Base-by-base conservation (phyloP, 2,113 vertebrate species). In the Prolemur simus region DNA sequence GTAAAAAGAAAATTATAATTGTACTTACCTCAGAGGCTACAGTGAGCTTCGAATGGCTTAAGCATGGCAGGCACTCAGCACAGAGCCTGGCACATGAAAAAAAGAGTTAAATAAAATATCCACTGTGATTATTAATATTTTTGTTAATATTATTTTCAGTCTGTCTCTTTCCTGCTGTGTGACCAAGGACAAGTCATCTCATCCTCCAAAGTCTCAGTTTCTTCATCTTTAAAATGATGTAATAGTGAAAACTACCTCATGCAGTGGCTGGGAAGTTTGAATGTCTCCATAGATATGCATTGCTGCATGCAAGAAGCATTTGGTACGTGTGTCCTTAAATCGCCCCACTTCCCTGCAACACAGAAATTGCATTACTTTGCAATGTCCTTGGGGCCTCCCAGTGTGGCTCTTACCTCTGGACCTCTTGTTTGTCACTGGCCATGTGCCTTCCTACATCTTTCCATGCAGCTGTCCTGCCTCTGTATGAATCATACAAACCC, bases 191-290 rank as follows among this genome's bases (percentile, higher is more conserved):
- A 32, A 17, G 6, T 83, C 58, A 60, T 47, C 63, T 20, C 34
- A 71, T 12, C 27, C 37, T 3, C 52, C 32, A 20, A 32, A 73
- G 39, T 13, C 74, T 87, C 58, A 15, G 7, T 37, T 60, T 45
- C 45, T 93, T 88, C 42, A 74, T 81, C 54, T 81, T 81, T n/a
- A 94, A 58, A 77, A 49, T 21, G 37, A 14, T 56, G 23, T n/a
- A 5, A 11, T 68, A 20, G 15, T 2, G 60, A 63, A 54, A 82
- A 5, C 27, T 7, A 3, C 47, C 17, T 45, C 32, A 1, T 29
- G 25, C 42, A 88, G 42, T 6, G 10, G 10, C 8, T 52, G 18
- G 32, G 27, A 47, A 39, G 23, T 8, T 80, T 73, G n/a, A 34
- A 37, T n/a, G 56, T 29, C 34, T 49, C 64, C 29, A 3, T 5